phyloP scores from a whole-genome alignment of 2,888 invertebrate species.

The Mimas tiliae region DNA sequence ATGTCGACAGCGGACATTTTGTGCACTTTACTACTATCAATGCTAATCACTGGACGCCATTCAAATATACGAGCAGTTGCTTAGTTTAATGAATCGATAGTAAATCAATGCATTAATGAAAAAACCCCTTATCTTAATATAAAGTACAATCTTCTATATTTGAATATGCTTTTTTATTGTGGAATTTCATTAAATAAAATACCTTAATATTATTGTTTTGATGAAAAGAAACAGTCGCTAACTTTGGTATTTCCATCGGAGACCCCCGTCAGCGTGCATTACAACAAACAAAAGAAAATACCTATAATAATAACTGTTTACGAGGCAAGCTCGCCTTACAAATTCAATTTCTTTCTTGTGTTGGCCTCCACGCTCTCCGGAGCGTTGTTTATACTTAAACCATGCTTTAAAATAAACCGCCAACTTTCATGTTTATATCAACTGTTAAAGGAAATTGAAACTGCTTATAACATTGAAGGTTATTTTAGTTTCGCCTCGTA shows the following conservation, averaged over 20 bases:
- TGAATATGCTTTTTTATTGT: no score
- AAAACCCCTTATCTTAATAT: no score
- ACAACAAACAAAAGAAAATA: slow-evolving; percentile 58
- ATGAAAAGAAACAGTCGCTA: no score
- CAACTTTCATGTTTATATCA: slow-evolving; percentile 54
- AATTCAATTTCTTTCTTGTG: slow-evolving; percentile 68
- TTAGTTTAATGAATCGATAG: no score
- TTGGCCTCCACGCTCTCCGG: slow-evolving; percentile 47
- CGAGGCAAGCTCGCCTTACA: slow-evolving; percentile 58
- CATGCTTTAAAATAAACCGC: slow-evolving; percentile 61
- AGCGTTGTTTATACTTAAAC: slow-evolving; percentile 56
- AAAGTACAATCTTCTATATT: no score
- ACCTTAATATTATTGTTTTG: background rate
- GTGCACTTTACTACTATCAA: no score
- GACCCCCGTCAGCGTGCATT: slow-evolving; percentile 41
- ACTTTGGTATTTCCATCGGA: background rate
- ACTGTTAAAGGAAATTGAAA: slow-evolving; percentile 51
- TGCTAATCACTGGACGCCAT: no score
- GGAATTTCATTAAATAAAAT: background rate
- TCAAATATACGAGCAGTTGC: no score
- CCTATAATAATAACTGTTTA: slow-evolving; percentile 56
- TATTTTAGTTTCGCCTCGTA: slow-evolving; percentile 23
- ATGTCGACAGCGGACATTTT: no score
- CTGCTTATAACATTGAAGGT: slow-evolving; percentile 27
- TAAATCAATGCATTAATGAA: no score